Evolutionary conservation across 2,888 invertebrate species (phyloP).

Genomic region (Luperina testacea): DNA sequence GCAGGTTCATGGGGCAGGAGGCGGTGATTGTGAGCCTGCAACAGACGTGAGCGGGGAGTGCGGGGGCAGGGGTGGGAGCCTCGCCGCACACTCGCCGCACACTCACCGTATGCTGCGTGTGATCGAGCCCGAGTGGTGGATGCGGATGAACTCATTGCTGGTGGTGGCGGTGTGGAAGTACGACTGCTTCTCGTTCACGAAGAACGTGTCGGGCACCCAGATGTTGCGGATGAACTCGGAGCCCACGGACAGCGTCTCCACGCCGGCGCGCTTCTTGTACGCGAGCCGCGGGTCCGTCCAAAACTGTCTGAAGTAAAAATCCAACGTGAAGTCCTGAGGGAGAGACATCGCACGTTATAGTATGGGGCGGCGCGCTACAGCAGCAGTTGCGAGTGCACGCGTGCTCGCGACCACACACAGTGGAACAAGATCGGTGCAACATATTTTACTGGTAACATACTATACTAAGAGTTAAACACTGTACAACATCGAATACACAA

Average conservation of each 20-base stretch:
- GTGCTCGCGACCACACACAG: slow-evolving; percentile 18
- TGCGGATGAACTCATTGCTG: slow-evolving; percentile 98
- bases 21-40: slow-evolving; percentile 97
- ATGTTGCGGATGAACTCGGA: slow-evolving; percentile 98
- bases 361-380: slow-evolving; percentile 19
- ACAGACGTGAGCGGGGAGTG: slow-evolving; percentile 64
- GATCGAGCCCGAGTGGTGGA: slow-evolving; percentile 97
- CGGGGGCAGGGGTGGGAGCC: neutral
- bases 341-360: slow-evolving; percentile 57
- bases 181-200: slow-evolving; percentile 99
- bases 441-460: slow-evolving; percentile 36
- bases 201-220: slow-evolving; percentile 99
- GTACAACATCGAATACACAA: slow-evolving; percentile 69
- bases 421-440: slow-evolving; percentile 43
- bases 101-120: slow-evolving; percentile 96
- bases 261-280: slow-evolving; percentile 95
- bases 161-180: slow-evolving; percentile 99
- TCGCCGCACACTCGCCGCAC: neutral
- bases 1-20: slow-evolving; percentile 97
- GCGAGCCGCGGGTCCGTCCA: slow-evolving; percentile 98
- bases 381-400: neutral
- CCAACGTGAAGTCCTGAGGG: slow-evolving; percentile 96
- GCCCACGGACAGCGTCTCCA: slow-evolving; percentile 96
- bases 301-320: slow-evolving; percentile 99
- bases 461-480: slow-evolving; percentile 60